Evolutionary conservation across 2,888 invertebrate species (phyloP), one percentile per base, ranked within the genome.

Genomic region (Lochmaea crataegi): DNA sequence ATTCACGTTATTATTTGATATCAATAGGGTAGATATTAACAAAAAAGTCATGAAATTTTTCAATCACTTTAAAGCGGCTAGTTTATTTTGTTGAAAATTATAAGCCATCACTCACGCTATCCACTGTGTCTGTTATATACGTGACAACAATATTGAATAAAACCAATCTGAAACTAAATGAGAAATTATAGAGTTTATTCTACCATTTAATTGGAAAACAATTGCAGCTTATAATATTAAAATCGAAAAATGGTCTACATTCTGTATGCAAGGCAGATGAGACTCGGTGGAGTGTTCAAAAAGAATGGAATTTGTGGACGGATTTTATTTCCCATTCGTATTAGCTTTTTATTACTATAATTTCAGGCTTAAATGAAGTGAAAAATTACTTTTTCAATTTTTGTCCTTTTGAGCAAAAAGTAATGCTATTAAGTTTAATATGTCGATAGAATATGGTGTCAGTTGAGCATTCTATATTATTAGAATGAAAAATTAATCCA

Each of bases 131-230:
- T 32, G 60, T 14, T 60, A 41, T 41, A 53, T 53, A 69, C 69
- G 69, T 69, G 69, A 69, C 63, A 69, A 53, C 32, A 69, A 69
- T 69, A 53, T 32, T 38, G 61, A 51, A 69, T 63, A 53, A 69
- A 69, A 69, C 56, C 75, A 72, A 64, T 72, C 65, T 66, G 71
- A 75, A 77, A 79, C 78, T 80, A 77, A 80, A 79, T 80, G 78
- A 77, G 76, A 78, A 78, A 80, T 80, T 77, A 79, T 80, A 77
- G 79, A 76, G 75, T 75, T 76, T 75, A 79, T 75, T 78, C 76
- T 75, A 67, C 75, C 81, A 75, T 80, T 81, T 79, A 80, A 81
- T 81, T 81, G 81, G 78, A 79, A 80, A 79, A 81, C 81, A 81
- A 80, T 79, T 78, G 81, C 73, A 63, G 69, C 69, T 69, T 69